Base-by-base conservation (phyloP, 2,888 invertebrate genomes). In the Schizotus pectinicornis region DNA sequence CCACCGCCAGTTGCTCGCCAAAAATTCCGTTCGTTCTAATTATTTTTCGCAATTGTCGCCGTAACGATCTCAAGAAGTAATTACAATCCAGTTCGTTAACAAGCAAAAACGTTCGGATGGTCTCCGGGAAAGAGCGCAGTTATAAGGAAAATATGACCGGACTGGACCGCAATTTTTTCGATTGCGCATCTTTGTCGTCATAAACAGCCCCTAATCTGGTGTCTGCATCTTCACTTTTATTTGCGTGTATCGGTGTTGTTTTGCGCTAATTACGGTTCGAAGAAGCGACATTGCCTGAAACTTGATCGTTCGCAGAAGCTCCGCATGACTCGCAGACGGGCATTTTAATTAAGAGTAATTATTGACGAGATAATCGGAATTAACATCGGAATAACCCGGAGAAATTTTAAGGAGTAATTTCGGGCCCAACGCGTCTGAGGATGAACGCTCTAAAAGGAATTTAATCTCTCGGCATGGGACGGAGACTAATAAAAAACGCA, bases 91-190 rank as follows among this genome's bases (percentile, higher is more conserved):
- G 41, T 41, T 11, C 9, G 41, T 41, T 41, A 41, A 41, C 41
- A 42, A 42, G 42, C 42, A 42, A 42, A 42, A 42, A 42, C 42
- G 32, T 22, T 41, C 8, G 14, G 22, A 9, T 8, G 9, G 7
- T 9, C 11, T 8, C 41, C 9, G 2, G 6, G 22, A 41, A 41
- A 41, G 14, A 9, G 14, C 41, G 9, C 14, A 41, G 13, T 41
- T 41, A 42, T 42, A 42, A 42, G 42, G 22, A 42, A 22, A 42
- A 42, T 42, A 14, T 42, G 42, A 30, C 41, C 13, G 30, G 22
- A 11, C 22, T 42, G 22, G 14, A 42, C 42, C 32, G 30, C 30
- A 31, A 31, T 30, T 42, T 42, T 41, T 41, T 42, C 7, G 11
- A 42, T 42, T 42, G 32, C 32, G 30, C 11, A 13, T 32, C 11